A percentile compares a stretch with the other conserved stretches of the same genome.
Evolutionary conservation across 2,113 vertebrate species (phyloP).

Genomic region (Pseudorhombus dupliciocellatus): DNA sequence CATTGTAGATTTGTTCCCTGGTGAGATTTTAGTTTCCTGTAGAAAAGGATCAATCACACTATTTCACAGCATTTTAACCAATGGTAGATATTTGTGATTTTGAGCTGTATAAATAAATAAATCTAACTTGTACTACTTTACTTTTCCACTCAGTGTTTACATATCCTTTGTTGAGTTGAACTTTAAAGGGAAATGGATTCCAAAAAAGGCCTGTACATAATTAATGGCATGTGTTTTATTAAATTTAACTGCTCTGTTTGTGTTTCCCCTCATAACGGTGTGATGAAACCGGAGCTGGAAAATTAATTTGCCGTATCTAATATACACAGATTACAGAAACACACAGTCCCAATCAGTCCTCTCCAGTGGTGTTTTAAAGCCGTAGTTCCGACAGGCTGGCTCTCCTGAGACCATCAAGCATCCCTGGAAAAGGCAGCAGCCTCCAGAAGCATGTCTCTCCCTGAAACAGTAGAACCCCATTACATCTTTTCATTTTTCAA

Average conservation of each 20-base stretch:
- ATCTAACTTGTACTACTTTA: background rate
- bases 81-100: slow-evolving; percentile 2
- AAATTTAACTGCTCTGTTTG: slow-evolving; percentile 57
- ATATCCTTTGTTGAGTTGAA: slow-evolving; percentile 23
- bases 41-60: background rate
- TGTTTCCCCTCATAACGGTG: slow-evolving; percentile 46
- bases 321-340: slow-evolving; percentile 68
- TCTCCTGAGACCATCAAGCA: slow-evolving; percentile 69
- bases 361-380: slow-evolving; percentile 70
- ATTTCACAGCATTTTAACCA: background rate
- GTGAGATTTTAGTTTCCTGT: background rate
- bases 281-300: slow-evolving; percentile 44
- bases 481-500: slow-evolving; percentile 72
- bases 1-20: background rate
- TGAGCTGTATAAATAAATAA: background rate
- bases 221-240: slow-evolving; percentile 57
- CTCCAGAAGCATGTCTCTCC: slow-evolving; percentile 55
- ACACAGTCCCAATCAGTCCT: slow-evolving; percentile 54
- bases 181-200: slow-evolving; percentile 21
- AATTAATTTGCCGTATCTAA: slow-evolving; percentile 68
- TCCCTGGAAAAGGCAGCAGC: slow-evolving; percentile 59
- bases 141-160: slow-evolving; percentile 8
- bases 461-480: slow-evolving; percentile 71
- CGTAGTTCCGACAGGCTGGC: slow-evolving; percentile 49
- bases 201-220: slow-evolving; percentile 11